A percentile compares a stretch with the other conserved stretches of the same genome.
Evolutionary conservation across 2,797 vertebrate genomes (phyloP).

Genomic region (Anguilla obscura): DNA sequence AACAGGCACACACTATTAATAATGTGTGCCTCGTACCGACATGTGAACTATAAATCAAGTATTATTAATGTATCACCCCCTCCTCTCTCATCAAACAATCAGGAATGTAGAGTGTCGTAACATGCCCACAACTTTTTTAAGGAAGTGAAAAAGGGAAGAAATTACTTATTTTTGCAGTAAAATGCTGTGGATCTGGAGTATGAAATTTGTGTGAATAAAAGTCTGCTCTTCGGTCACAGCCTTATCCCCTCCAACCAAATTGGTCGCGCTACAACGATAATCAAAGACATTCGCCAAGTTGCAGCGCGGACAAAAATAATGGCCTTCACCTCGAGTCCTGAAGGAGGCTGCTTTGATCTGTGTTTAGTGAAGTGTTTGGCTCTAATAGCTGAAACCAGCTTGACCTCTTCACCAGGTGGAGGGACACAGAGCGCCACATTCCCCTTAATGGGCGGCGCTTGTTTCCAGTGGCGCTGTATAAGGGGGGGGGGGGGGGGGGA

Average conservation of each 20-base stretch:
- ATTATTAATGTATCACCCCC: neutral
- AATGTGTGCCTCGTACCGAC: neutral
- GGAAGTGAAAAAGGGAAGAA: neutral
- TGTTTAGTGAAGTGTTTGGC: slow-evolving; percentile 28
- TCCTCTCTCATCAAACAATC: neutral
- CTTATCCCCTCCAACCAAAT: neutral
- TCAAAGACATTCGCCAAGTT: neutral
- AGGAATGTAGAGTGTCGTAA: neutral
- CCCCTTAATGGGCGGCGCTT: neutral
- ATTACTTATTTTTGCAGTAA: neutral
- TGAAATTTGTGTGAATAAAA: neutral
- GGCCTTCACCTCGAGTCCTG: neutral
- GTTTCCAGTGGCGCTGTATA: too few relatives aligned
- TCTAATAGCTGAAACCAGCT: slow-evolving; percentile 29
- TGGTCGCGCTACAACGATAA: slow-evolving; percentile 22
- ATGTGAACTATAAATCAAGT: slow-evolving; percentile 11
- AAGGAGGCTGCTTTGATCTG: slow-evolving; percentile 32
- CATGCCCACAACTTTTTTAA: neutral
- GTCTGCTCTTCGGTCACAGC: neutral
- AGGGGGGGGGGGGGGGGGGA: too few relatives aligned
- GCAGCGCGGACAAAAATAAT: neutral
- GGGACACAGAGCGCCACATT: neutral
- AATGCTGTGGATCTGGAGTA: neutral
- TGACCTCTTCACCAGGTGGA: slow-evolving; percentile 40
- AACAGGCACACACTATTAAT: neutral